Conservation (phyloP, 92 coral and sea anemone genomes). For the Pocillopora meandrina region DNA sequence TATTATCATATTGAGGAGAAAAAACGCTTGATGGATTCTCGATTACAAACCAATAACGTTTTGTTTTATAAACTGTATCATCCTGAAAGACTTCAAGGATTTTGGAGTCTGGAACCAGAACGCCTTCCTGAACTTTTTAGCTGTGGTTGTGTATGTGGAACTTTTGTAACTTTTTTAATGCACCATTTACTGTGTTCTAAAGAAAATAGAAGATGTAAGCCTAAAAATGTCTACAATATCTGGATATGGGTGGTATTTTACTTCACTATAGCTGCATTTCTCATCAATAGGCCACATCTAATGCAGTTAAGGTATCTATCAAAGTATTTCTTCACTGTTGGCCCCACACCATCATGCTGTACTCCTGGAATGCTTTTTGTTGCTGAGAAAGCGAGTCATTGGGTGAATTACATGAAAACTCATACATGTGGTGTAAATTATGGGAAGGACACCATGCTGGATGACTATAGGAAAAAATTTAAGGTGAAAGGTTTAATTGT, state of each 20-base stretch:
- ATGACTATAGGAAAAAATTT: slow-evolving; percentile 31
- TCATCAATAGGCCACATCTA: slow-evolving; percentile 70
- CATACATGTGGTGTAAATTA: slow-evolving; percentile 34
- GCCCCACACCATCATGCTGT: slow-evolving; percentile 74
- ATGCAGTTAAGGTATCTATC: slow-evolving; percentile 52
- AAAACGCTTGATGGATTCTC: slow-evolving; percentile 27
- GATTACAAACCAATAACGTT: background rate
- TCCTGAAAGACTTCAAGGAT: slow-evolving; percentile 77
- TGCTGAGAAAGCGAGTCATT: slow-evolving; percentile 55
- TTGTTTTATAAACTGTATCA: slow-evolving; percentile 79
- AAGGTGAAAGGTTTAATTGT: slow-evolving; percentile 55
- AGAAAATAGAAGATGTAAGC: background rate
- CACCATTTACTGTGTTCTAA: background rate
- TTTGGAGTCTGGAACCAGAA: slow-evolving; percentile 69
- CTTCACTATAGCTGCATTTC: slow-evolving; percentile 54
- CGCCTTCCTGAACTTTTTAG: slow-evolving; percentile 75
- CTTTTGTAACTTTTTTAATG: slow-evolving; percentile 16
- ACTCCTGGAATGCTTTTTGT: slow-evolving; percentile 84
- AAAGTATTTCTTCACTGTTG: slow-evolving; percentile 53
- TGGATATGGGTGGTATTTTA: slow-evolving; percentile 50
- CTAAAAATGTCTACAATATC: background rate
- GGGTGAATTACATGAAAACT: slow-evolving; percentile 46
- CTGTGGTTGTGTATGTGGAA: slow-evolving; percentile 47
- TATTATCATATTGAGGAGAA: slow-evolving; percentile 32
- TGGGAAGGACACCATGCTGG: slow-evolving; percentile 76